phyloP scores from a whole-genome alignment of 2,113 vertebrate genomes.

The Paracanthobrama guichenoti region DNA sequence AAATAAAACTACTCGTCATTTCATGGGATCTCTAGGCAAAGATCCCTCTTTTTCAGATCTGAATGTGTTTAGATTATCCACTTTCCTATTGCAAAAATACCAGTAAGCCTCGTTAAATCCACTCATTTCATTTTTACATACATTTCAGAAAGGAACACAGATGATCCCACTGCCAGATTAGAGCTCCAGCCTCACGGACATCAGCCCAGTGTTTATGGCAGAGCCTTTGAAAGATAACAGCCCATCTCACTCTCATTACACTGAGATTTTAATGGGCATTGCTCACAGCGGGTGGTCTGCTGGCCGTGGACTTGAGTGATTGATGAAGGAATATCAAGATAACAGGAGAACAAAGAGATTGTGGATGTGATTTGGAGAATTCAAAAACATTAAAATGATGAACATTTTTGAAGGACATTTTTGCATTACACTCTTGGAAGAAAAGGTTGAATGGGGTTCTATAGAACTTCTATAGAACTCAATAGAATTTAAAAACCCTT shows the following conservation, averaged over 20 bases:
- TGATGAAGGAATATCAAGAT: neutral
- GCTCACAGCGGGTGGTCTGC: constrained; percentile 1
- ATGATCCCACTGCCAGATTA: constrained; percentile 14
- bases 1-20: neutral
- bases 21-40: neutral
- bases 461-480: no score
- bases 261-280: constrained; percentile 2
- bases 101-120: constrained; percentile 3
- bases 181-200: neutral
- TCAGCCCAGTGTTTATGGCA: constrained; percentile 7
- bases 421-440: neutral
- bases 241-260: constrained; percentile 19
- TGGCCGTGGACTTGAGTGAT: neutral
- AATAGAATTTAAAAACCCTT: no score
- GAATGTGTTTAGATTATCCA: constrained; percentile 1
- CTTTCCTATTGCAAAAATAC: constrained; percentile 15
- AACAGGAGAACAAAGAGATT: neutral
- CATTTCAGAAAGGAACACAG: neutral
- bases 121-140: constrained; percentile 21
- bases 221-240: constrained; percentile 3
- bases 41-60: neutral
- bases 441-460: no score
- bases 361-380: neutral
- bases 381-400: neutral
- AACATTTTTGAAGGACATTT: neutral